Evolutionary conservation across 2,113 vertebrate species (phyloP).

Genomic region (Panurus biarmicus): DNA sequence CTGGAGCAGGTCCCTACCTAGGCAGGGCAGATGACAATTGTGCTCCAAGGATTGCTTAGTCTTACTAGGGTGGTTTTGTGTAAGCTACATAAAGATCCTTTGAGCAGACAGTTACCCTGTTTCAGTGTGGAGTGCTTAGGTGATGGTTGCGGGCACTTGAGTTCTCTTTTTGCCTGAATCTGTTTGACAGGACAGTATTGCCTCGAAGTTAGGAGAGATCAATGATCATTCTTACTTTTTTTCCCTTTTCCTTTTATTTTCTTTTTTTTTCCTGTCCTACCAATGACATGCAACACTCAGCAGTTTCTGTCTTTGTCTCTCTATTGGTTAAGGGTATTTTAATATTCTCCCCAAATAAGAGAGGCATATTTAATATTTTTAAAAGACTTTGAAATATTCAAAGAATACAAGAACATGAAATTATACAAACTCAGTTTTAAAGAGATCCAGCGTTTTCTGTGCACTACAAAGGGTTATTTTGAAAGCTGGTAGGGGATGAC

Average conservation of each 20-base stretch:
- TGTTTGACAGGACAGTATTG: background rate
- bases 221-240: background rate
- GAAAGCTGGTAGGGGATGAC: background rate
- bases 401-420: background rate
- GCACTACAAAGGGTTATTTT: background rate
- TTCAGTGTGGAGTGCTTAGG: background rate
- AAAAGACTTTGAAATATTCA: background rate
- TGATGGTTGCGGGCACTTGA: background rate
- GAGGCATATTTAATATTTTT: background rate
- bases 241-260: background rate
- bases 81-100: background rate
- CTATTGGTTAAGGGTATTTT: background rate
- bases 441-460: background rate
- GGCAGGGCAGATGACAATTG: background rate
- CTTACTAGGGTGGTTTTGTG: background rate
- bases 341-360: background rate
- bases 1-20: background rate
- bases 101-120: background rate
- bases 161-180: background rate
- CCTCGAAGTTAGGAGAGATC: background rate
- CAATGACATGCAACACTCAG: background rate
- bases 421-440: background rate
- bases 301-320: background rate
- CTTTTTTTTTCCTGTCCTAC: accelerated
- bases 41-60: background rate